Evolutionary conservation across 2,113 vertebrate genomes (phyloP).

Genomic region (Elachura formosa): DNA sequence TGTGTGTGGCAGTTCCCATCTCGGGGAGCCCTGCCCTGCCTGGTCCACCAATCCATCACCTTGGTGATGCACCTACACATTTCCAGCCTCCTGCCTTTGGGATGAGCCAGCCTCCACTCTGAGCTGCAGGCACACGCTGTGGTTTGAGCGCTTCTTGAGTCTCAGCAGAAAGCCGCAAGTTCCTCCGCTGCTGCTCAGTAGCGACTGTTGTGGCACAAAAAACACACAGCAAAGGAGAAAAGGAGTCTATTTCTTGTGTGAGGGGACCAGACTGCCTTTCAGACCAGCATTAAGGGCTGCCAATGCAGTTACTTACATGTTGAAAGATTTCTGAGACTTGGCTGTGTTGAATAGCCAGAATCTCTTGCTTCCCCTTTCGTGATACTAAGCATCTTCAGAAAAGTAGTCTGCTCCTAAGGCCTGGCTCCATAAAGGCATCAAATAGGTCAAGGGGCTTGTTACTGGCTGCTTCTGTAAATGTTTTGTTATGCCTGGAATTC

Average conservation of each 20-base stretch:
- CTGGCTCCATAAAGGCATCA: neutral
- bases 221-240: neutral
- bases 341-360: neutral
- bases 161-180: neutral
- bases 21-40: rapidly evolving
- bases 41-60: rapidly evolving
- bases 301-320: neutral
- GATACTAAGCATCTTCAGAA: neutral
- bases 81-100: neutral
- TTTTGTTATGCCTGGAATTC: neutral
- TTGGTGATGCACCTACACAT: rapidly evolving
- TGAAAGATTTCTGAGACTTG: neutral
- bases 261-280: neutral
- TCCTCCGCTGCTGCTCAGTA: neutral
- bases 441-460: neutral
- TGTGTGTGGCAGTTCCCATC: rapidly evolving
- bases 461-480: neutral
- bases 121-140: neutral
- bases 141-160: rapidly evolving
- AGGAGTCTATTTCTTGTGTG: neutral
- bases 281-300: neutral
- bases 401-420: neutral
- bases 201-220: neutral
- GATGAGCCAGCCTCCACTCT: neutral
- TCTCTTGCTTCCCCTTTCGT: neutral